Evolutionary conservation across 2,888 invertebrate genomes (phyloP).

Genomic region (Saturnia japonica): DNA sequence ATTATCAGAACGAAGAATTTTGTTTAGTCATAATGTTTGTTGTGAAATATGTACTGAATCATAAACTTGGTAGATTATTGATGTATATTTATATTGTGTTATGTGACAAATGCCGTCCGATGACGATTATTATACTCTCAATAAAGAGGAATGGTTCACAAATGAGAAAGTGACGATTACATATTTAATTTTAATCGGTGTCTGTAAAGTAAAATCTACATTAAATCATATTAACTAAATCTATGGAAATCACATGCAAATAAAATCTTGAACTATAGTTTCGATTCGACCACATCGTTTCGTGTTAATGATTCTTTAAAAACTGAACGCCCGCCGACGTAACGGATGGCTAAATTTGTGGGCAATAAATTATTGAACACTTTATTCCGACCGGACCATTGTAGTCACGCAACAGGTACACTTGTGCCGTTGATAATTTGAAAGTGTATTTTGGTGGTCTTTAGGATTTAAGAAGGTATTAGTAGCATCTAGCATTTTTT

Average conservation of each 20-base stretch:
- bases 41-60: neutral
- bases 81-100: neutral
- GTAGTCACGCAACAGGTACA: slow-evolving; percentile 19
- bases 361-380: slow-evolving; percentile 7
- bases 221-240: neutral
- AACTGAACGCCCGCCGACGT: neutral
- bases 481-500: too few relatives aligned
- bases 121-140: too few relatives aligned
- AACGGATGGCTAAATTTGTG: neutral
- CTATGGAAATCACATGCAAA: neutral
- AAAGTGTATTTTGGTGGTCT: slow-evolving; percentile 10
- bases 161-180: neutral
- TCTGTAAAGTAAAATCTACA: neutral
- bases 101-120: too few relatives aligned
- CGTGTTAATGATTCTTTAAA: neutral
- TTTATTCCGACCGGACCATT: slow-evolving; percentile 4
- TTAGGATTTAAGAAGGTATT: neutral
- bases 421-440: neutral
- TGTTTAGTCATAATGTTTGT: neutral
- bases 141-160: too few relatives aligned
- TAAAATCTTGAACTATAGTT: neutral
- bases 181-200: too few relatives aligned
- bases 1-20: neutral
- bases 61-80: neutral
- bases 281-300: neutral